Base-by-base conservation (phyloP, 2,797 vertebrate species). In the Rhodeus uyekii region DNA sequence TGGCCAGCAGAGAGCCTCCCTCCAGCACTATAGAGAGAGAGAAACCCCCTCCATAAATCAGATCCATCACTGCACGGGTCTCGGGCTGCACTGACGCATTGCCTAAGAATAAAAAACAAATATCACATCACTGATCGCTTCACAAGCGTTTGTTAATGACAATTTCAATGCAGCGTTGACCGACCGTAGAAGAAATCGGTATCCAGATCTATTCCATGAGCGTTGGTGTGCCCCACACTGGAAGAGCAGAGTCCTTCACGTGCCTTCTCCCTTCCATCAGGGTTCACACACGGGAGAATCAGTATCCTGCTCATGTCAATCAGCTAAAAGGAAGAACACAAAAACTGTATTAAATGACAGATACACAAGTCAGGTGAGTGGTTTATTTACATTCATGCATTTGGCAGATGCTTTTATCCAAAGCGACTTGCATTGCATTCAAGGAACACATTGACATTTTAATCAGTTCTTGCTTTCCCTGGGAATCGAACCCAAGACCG, bases 251-350 rank as follows among this genome's bases (percentile, higher is more conserved):
- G 93, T 76, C 93, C 95, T 90, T 98, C 97, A 74, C 92, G 91
- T 0, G 97, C 97, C 78, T 92, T 76, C 83, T 98, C 97, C 2
- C 96, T 93, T 1, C 98, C 98, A 0, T 99, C 98, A 0, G 97
- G 98, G 88, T 99, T 99, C 81, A 99, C 92, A 74, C 95, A 96
- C 0, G 98, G 97, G 68, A 99, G 94, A 50, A 99, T 97, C 85
- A 99, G 93, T 78, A 99, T 99, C 84, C 95, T 93, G 0, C 97
- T 98, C 83, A 95, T 92, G 86, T 98, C 96, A 85, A 99, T 93
- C 84, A 99, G 91, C 98, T 99, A 16, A 42, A 42, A 5, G 9
- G 0, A n/a, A 60, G 18, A 4, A n/a, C 4, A 87, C 67, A 84
- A 18, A 48, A 46, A 77, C 24, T 6, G 3, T 12, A 46, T 48